These are phyloP conservation scores for Ploceus nigricollis DNA, from an alignment of 2,113 vertebrate species.

Conservation along the genomic window DNA sequence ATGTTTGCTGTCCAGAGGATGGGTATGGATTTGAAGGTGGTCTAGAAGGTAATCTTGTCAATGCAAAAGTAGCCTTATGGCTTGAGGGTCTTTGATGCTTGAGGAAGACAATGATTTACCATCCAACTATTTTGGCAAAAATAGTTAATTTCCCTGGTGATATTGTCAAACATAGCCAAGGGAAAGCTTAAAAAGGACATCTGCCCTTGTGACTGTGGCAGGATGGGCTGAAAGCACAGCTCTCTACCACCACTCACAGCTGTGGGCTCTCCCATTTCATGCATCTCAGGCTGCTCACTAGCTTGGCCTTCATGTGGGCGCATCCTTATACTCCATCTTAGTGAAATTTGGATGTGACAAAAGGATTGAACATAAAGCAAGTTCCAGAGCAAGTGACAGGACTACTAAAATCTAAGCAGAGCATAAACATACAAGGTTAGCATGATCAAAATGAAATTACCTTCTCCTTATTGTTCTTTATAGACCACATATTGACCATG, in stretches of 20 bases:
- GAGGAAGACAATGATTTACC: background rate
- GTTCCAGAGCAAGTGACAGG: slow-evolving; percentile 10
- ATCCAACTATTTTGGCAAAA: background rate
- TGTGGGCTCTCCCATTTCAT: background rate
- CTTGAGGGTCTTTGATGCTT: background rate
- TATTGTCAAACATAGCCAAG: background rate
- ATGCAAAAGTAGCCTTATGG: background rate
- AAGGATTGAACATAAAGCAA: background rate
- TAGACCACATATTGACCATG: slow-evolving; percentile 62
- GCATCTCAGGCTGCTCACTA: background rate
- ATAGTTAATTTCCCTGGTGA: background rate
- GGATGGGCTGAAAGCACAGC: background rate
- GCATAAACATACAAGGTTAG: slow-evolving; percentile 48
- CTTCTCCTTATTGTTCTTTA: slow-evolving; percentile 65
- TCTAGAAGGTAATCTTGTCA: background rate
- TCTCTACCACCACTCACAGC: fast-evolving
- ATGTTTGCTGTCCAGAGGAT: background rate
- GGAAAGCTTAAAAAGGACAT: background rate
- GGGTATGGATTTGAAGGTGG: background rate
- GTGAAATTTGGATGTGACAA: background rate
- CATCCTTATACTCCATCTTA: background rate
- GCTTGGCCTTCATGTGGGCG: background rate
- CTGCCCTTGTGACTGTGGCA: background rate
- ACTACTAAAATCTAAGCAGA: slow-evolving; percentile 41
- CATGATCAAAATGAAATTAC: slow-evolving; percentile 66